Evolutionary conservation across 2,888 invertebrate genomes (phyloP).

Genomic region (Vanessa cardui): DNA sequence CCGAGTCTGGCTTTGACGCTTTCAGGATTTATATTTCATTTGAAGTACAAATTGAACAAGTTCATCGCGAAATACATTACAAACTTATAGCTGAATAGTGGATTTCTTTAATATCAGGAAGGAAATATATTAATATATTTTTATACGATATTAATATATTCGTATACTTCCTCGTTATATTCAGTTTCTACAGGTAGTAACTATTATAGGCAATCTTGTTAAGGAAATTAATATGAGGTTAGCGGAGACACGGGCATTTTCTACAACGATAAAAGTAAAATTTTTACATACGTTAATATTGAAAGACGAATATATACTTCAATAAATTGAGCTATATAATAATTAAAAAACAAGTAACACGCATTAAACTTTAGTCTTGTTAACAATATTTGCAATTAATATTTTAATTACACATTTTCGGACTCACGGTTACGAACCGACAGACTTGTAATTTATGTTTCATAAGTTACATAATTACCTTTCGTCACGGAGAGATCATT

Average conservation of each 20-base stretch:
- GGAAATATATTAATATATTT: no score
- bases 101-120: no score
- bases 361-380: not conserved
- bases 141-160: no score
- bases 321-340: no score
- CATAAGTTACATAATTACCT: conserved; percentile 23
- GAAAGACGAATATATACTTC: no score
- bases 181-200: no score
- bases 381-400: not conserved
- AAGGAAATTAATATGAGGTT: not conserved
- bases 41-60: not conserved
- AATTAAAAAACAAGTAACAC: no score
- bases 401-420: not conserved
- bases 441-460: conserved; percentile 1
- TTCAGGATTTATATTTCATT: conserved; percentile 1
- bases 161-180: no score
- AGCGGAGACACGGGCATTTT: not conserved
- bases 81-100: not conserved
- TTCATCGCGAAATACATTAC: not conserved
- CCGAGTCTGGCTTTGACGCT: conserved; percentile 1
- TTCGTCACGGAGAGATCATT: conserved; percentile 16
- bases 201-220: not conserved
- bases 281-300: no score
- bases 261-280: no score
- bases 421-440: not conserved